Base-by-base conservation (phyloP, 53 echinoderm and acorn worm species). In the Pentamera pediparva region DNA sequence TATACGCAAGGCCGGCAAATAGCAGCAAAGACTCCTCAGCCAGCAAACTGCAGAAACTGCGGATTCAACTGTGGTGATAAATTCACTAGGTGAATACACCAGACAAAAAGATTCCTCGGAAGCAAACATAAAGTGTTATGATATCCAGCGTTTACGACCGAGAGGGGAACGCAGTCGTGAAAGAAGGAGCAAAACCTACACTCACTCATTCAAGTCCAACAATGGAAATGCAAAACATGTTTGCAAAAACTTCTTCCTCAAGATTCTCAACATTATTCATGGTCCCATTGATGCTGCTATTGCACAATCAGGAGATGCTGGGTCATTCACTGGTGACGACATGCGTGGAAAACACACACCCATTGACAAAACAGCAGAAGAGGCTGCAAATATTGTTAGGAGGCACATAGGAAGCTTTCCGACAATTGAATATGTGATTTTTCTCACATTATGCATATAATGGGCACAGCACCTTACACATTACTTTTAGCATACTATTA, bases 241-340 rank as follows among this genome's bases (percentile, higher is more conserved):
- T 1, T 64, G 65, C 65, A 64, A 64, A 60, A 60, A 60, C 29
- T 45, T 70, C 45, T 70, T 70, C 32, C 71, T 70, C 41, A 49
- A 70, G 41, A 70, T 50, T 11, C 51, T 70, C 32, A 48, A 70
- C 49, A 70, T 70, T 70, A 32, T 45, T 70, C 71, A 70, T 70
- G 71, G 71, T n/a, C n/a, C n/a, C n/a, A n/a, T n/a, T n/a, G n/a
- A 70, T 47, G 27, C 71, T 45, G 71, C 71, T 47, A 4, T 70
- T 48, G 5, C 35, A 45, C 28, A 70, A 37, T 41, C 32, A 45
- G 71, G 71, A 70, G 28, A 43, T 21, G 49, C 45, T 52, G 71
- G 71, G 39, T 6, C 71, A 22, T 70, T 70, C 32, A 70, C 71
- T 51, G 35, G 74, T 28, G 30, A 73, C 15, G 74, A 73, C 28